Base-by-base conservation (phyloP, 92 coral and sea anemone genomes). In the Meandrina meandrites region DNA sequence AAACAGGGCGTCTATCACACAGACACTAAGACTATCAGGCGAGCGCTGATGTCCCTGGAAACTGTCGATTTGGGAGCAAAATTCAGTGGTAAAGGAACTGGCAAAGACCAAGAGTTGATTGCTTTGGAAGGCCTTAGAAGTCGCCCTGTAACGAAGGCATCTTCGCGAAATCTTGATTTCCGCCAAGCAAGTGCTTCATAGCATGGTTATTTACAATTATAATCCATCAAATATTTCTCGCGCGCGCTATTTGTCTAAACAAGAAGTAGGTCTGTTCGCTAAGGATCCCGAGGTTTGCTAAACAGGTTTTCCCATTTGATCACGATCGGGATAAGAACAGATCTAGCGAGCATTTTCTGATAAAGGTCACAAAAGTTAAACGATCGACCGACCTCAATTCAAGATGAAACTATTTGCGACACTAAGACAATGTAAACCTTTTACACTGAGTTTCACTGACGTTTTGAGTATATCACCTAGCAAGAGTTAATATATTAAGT, bases 1-100 rank as follows among this genome's bases (percentile, higher is more conserved):
- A 87, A 94, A 69, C 90, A 95, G 42, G 99, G 99, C 15, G 95
- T 95, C 42, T 93, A 97, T 82, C 97, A 97, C 88, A 75, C 76
- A 77, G 76, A 91, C 1, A 92, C 97, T 72, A 95, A 95, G 79
- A 82, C 90, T 16, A 90, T 94, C 72, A 92, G 99, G 86, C 90
- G 94, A 31, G 92, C 90, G 12, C 93, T 97, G 24, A 91, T 93
- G 96, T 60, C 80, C 32, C 88, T 94, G 64, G 98, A 94, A 72
- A 87, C 95, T 21, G 88, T 88, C 18, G 96, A 93, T 73, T 90
- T 91, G 4, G 91, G 94, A 30, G 88, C 91, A 27, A 92, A 89
- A 71, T 86, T 91, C 54, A 80, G 90, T 64, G 84, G 91, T 32
- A 91, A 83, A 48, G 90, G 83, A 58, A 85, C 92, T 31, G 89